Evolutionary conservation across 1,140 invertebrate species (phyloP), one percentile per base, ranked within the genome.

Genomic region (Dendrolimus kikuchii): DNA sequence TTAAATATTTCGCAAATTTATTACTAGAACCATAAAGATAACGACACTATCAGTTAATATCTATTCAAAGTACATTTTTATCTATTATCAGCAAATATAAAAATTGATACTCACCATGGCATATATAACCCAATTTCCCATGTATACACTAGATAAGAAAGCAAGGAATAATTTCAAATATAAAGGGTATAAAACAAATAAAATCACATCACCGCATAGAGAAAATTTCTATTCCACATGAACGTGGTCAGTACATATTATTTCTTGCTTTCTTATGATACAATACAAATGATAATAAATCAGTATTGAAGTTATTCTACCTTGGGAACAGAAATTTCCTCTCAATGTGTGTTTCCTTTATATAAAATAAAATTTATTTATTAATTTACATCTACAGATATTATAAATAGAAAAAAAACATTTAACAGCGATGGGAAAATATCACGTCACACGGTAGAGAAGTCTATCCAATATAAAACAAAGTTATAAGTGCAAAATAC

Each of bases 141-240:
- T 76, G 62, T 82, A 59, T 77, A 71, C 65, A 73, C 59, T 56
- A 71, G 81, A 84, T 86, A 86, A 86, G 83, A 84, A 86, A 86
- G 83, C 83, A 86, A 84, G 83, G 53, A 84, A 81, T 81, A 79
- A 74, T 50, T 62, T 61, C 55, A 60, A 7, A 62, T 49, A 59
- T 69, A 55, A 62, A 63, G 56, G 46, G 36, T 44, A 37, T 52
- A 36, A 63, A 60, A 42, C 7, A 73, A 70, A 76, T 67, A 74
- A 74, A 76, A 85, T 79, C 68, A 55, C 64, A 78, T 77, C 81
- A 87, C 77, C 69, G 59, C 62, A 62, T 60, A 69, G 79, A 83
- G 85, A 88, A 88, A 88, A 88, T 81, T 87, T 88, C 85, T 83
- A 88, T 88, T 88, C 86, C 86, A 83, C 77, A 53, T 49, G 63